Conservation (phyloP, 2,888 invertebrate species). For the Heliconius charithonia region DNA sequence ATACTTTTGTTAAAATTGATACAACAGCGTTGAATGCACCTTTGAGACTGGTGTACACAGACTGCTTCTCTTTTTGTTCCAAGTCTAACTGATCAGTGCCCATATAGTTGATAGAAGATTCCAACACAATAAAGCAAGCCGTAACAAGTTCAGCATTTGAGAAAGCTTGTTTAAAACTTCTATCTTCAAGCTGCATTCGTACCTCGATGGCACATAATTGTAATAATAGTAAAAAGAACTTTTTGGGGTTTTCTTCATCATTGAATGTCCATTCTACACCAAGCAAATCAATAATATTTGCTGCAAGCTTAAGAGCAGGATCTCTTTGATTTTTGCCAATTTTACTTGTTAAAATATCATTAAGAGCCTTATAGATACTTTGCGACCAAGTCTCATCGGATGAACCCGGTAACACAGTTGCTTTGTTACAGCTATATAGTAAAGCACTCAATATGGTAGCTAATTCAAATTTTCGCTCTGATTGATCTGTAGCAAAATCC, state of each 20-base stretch:
- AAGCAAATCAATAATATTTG: constrained; percentile 90
- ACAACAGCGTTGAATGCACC: constrained; percentile 94
- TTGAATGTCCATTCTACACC: constrained; percentile 93
- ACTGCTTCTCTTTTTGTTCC: constrained; percentile 95
- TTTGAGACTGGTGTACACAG: constrained; percentile 94
- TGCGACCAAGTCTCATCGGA: constrained; percentile 91
- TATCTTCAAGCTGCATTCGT: constrained; percentile 95
- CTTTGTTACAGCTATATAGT: constrained; percentile 88
- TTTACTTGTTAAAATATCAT: constrained; percentile 93
- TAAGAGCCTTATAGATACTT: constrained; percentile 91
- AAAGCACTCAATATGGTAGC: constrained; percentile 91
- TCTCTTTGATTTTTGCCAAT: constrained; percentile 94
- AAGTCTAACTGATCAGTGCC: constrained; percentile 91
- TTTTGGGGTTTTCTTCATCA: constrained; percentile 91
- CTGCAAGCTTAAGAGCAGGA: constrained; percentile 92
- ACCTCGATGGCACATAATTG: constrained; percentile 96
- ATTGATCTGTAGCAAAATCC: constrained; percentile 94
- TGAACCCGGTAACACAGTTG: constrained; percentile 85
- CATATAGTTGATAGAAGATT: constrained; percentile 91
- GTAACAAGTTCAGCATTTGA: constrained; percentile 91
- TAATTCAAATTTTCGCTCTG: constrained; percentile 94
- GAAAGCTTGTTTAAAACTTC: constrained; percentile 90
- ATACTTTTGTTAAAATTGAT: constrained; percentile 88
- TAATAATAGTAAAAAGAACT: constrained; percentile 91
- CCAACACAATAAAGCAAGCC: constrained; percentile 92